Percentiles rank a stretch among this genome's conserved stretches.
phyloP scores from a whole-genome alignment of 92 coral and sea anemone species.

The Siderastrea siderea region DNA sequence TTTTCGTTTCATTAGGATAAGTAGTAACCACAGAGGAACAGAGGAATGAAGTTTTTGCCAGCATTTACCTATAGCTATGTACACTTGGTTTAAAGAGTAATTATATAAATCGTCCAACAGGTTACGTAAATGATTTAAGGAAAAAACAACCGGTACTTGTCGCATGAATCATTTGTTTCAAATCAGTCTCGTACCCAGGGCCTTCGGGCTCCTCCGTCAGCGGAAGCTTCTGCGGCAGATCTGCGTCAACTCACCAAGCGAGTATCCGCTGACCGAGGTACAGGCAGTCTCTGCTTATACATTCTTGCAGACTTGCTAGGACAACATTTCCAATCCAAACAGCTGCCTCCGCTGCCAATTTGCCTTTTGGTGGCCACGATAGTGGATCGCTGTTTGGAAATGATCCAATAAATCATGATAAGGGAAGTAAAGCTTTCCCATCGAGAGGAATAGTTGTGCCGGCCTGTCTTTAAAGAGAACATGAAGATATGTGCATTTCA shows the following conservation, averaged over 20 bases:
- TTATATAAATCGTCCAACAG: slow-evolving; percentile 13
- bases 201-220: background rate
- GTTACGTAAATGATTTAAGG: slow-evolving; percentile 35
- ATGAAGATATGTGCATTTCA: no score
- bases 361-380: no score
- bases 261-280: no score
- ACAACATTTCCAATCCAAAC: no score
- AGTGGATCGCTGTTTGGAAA: no score
- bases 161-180: slow-evolving; percentile 43
- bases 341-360: no score
- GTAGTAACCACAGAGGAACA: background rate
- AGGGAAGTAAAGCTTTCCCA: no score
- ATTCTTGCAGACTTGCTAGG: no score
- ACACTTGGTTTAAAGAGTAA: background rate
- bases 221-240: background rate
- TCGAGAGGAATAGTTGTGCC: no score
- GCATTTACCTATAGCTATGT: background rate
- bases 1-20: background rate
- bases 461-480: no score
- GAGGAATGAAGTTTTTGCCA: background rate
- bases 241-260: background rate
- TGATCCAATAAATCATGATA: no score
- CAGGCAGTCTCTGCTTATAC: no score
- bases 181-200: background rate
- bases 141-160: slow-evolving; percentile 35